Conservation (phyloP, 2,797 vertebrate genomes). For the Melanotaenia maccullochi region DNA sequence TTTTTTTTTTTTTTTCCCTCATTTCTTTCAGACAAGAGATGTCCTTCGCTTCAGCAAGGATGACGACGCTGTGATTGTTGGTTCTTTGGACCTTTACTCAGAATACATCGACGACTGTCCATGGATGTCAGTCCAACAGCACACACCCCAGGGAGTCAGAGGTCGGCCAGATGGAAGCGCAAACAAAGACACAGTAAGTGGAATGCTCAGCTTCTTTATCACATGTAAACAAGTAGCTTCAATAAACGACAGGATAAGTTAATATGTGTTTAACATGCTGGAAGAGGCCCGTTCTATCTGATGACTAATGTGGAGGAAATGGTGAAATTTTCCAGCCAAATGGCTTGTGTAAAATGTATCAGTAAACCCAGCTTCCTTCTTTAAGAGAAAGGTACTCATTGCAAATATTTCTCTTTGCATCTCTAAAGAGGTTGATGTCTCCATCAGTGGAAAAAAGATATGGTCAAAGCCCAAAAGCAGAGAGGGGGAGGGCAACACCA, state of each 20-base stretch:
- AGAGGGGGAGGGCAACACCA: constrained; percentile 50
- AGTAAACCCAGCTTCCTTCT: not conserved
- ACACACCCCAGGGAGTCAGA: constrained; percentile 53
- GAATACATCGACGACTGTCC: constrained; percentile 79
- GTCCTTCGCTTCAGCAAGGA: constrained; percentile 76
- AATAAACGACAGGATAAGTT: not conserved
- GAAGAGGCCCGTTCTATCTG: not conserved
- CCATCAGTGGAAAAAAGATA: constrained; percentile 65
- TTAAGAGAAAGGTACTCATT: not conserved
- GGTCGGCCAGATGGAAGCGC: constrained; percentile 54
- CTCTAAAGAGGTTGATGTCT: constrained; percentile 68
- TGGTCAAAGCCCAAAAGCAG: constrained; percentile 50
- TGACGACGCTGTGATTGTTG: constrained; percentile 69
- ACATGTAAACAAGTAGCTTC: not conserved
- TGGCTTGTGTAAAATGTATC: not conserved
- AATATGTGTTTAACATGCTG: not conserved
- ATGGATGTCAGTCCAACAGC: constrained; percentile 55
- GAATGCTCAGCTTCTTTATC: not conserved
- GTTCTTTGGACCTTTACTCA: constrained; percentile 79
- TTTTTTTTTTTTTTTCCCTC: not conserved
- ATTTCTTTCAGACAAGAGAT: constrained; percentile 69
- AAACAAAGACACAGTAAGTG: constrained; percentile 61
- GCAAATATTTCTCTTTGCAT: constrained; percentile 10
- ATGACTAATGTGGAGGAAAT: not conserved
- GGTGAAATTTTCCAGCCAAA: too few relatives aligned